Base-by-base conservation (phyloP, 2,888 invertebrate genomes). In the Ypsolopha sequella region DNA sequence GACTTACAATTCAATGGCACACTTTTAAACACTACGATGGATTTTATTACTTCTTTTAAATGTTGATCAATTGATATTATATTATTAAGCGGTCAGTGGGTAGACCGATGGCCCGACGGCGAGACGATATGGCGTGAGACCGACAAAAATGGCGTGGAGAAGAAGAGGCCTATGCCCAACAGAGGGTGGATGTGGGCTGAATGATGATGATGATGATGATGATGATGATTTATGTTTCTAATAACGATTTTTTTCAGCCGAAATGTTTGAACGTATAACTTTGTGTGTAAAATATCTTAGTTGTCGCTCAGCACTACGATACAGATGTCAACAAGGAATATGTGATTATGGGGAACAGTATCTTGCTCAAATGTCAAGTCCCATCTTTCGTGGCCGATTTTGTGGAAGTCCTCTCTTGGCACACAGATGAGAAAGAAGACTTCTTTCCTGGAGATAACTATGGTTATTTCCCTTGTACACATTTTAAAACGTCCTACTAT, bases 321-420 rank as follows among this genome's bases (percentile, higher is more conserved):
- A 92, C 92, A 46, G 94, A 94, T 66, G 93, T 94, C 55, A 93
- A 93, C 85, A 94, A 94, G 87, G 94, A 94, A 68, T 93, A 94
- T 76, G 93, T 92, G 14, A 94, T 95, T 60, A 88, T 91, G 67
- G 94, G 94, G 54, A 95, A 95, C 80, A 91, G 93, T 66, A 93
- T 93, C 49, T 90, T 94, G 60, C 80, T 94, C 60, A 94, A 94
- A 75, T 95, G 94, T 85, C 92, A 92, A 73, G 91, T 94, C 60
- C 96, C 95, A 39, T 94, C 94, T 48, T 96, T 94, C 76, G 94
- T 95, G 56, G 93, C 93, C 50, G 95, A 95, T 81, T 95, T 95
- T 77, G 91, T 96, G 57, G 90, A 90, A 63, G 93, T 96, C 56
- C 88, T 93, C 41, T 92, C 93, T 52, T 94, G 94, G 94, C 92